phyloP scores from a whole-genome alignment of 2,797 vertebrate species.

The Tarsius wallacei region DNA sequence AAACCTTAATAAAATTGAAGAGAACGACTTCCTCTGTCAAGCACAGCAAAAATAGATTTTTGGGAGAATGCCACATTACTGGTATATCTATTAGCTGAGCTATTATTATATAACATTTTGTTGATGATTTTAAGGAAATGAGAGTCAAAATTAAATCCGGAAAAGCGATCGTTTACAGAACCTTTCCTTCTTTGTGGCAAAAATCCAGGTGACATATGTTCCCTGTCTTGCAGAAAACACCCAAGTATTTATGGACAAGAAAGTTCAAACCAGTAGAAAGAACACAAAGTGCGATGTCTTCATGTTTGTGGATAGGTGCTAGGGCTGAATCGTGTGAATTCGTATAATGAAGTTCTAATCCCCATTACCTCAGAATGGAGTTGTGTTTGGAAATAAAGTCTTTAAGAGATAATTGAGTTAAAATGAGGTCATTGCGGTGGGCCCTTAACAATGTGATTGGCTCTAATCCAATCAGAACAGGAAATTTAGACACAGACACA shows the following conservation, averaged over 20 bases:
- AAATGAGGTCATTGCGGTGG: slow-evolving; percentile 35
- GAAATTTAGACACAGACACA: not conserved
- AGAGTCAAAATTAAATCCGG: slow-evolving; percentile 64
- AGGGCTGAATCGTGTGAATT: not conserved
- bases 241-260: not conserved
- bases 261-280: not conserved
- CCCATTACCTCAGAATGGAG: not conserved
- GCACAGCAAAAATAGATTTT: slow-evolving; percentile 74
- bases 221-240: slow-evolving; percentile 2
- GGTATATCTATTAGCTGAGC: slow-evolving; percentile 39
- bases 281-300: not conserved
- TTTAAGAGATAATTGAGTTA: slow-evolving; percentile 46
- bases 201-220: not conserved
- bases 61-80: slow-evolving; percentile 32
- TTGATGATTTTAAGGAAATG: slow-evolving; percentile 72
- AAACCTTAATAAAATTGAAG: slow-evolving; percentile 76
- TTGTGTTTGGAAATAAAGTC: not conserved
- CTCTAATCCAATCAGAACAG: slow-evolving; percentile 39
- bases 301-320: not conserved
- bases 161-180: slow-evolving; percentile 75
- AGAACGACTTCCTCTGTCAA: slow-evolving; percentile 47
- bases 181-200: slow-evolving; percentile 42
- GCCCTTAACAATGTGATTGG: not conserved
- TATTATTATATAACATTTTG: slow-evolving; percentile 56
- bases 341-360: not conserved